These are phyloP conservation scores for Iguana delicatissima DNA, from an alignment of 2,797 vertebrate species.

Conservation along the genomic window DNA sequence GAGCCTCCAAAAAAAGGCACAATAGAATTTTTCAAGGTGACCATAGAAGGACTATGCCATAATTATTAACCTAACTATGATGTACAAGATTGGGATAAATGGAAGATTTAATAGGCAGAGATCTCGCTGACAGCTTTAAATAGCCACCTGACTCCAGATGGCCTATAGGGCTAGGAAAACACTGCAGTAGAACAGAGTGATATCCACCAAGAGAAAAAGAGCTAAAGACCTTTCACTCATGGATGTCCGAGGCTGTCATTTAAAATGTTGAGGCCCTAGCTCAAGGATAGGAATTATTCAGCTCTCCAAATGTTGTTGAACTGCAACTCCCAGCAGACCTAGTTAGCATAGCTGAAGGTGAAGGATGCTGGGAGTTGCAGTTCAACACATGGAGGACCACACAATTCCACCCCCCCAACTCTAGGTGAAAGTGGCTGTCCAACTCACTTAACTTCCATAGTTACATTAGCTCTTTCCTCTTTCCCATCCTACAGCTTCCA, in stretches of 20 bases:
- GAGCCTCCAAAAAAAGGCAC: constrained; percentile 61
- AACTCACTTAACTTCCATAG: no score
- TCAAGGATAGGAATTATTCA: background rate
- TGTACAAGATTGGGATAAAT: background rate
- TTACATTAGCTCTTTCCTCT: background rate
- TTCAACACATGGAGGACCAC: no score
- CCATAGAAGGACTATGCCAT: constrained; percentile 58
- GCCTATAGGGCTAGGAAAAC: background rate
- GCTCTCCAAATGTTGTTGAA: no score
- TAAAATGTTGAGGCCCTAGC: background rate
- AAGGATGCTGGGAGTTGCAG: no score
- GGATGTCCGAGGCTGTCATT: background rate
- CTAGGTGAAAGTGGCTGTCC: no score
- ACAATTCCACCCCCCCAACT: no score
- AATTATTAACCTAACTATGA: constrained; percentile 57
- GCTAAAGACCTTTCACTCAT: background rate
- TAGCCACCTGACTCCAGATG: background rate
- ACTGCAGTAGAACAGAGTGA: background rate
- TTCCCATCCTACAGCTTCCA: background rate
- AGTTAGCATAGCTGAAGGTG: no score
- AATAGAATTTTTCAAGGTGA: constrained; percentile 64
- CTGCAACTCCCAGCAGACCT: no score
- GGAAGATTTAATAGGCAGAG: background rate
- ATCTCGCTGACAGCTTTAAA: background rate
- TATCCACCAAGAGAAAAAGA: background rate